Evolutionary conservation across 2,113 vertebrate genomes (phyloP).

Genomic region (Corythaeola cristata): DNA sequence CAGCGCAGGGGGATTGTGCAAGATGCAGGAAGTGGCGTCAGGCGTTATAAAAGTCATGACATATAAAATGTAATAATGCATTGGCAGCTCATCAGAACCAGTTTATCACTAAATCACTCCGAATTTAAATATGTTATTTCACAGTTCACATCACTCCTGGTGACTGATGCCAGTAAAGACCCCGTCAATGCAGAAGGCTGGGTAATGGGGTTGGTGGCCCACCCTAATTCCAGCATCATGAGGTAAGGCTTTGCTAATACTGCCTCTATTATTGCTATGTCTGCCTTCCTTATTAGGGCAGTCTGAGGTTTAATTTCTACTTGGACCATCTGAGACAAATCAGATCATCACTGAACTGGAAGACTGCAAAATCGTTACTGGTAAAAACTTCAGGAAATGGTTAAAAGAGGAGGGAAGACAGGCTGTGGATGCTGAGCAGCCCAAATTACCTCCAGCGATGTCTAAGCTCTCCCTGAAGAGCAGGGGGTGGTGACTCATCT

Average conservation of each 20-base stretch:
- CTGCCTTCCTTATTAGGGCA: slow-evolving; percentile 25
- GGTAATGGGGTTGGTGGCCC: slow-evolving; percentile 71
- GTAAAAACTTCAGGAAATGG: background rate
- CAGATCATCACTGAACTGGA: background rate
- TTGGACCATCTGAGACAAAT: background rate
- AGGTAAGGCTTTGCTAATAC: slow-evolving; percentile 64
- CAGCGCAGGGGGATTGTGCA: background rate
- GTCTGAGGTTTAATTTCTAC: background rate
- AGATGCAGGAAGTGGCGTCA: background rate
- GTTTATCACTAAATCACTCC: background rate
- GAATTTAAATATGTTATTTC: background rate
- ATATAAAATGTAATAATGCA: background rate
- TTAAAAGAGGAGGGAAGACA: background rate
- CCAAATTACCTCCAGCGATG: background rate
- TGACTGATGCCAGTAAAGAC: slow-evolving; percentile 62
- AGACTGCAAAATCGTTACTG: background rate
- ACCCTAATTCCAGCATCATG: slow-evolving; percentile 56
- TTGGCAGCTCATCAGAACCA: background rate
- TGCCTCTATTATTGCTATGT: background rate
- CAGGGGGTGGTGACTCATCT: background rate
- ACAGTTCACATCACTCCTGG: slow-evolving; percentile 67
- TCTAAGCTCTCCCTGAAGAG: background rate
- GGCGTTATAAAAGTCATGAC: background rate
- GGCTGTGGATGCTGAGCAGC: background rate
- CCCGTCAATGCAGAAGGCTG: background rate